Evolutionary conservation across 1,140 invertebrate species (phyloP).

Genomic region (Calycopis cecrops): DNA sequence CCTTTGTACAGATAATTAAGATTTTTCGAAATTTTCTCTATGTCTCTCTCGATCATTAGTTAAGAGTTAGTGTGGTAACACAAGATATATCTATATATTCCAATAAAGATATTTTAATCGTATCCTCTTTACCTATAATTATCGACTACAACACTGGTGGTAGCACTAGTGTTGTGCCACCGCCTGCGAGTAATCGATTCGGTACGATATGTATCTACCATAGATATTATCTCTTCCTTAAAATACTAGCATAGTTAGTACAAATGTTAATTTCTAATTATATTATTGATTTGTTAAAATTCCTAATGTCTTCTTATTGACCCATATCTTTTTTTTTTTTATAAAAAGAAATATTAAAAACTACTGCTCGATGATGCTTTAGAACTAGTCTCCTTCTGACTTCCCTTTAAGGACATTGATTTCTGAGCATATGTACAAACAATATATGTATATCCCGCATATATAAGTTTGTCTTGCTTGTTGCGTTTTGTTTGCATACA

Average conservation of each 20-base stretch:
- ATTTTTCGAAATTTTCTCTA: constrained; percentile 66
- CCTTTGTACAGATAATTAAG: constrained; percentile 45
- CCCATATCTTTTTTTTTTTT: too few relatives aligned
- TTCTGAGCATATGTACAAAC: too few relatives aligned
- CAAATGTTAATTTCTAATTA: constrained; percentile 71
- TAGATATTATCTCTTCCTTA: constrained; percentile 64
- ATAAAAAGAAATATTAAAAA: too few relatives aligned
- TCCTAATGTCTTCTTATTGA: constrained; percentile 25
- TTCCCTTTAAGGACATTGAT: too few relatives aligned
- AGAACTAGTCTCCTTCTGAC: too few relatives aligned
- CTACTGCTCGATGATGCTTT: too few relatives aligned
- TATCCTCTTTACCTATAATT: constrained; percentile 37
- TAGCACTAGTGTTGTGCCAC: constrained; percentile 52
- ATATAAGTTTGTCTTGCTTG: too few relatives aligned
- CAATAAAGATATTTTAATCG: constrained; percentile 39
- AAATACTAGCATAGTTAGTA: constrained; percentile 50
- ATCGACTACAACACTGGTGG: constrained; percentile 37
- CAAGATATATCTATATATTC: constrained; percentile 45
- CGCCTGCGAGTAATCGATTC: constrained; percentile 54
- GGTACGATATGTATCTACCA: constrained; percentile 45
- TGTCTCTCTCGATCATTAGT: constrained; percentile 67
- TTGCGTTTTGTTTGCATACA: too few relatives aligned
- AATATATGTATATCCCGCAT: too few relatives aligned
- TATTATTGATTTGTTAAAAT: constrained; percentile 67
- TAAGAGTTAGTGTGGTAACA: constrained; percentile 45